These are phyloP conservation scores for Habroteleia sp. DNA, from an alignment of 2,888 invertebrate species.

Conservation along the genomic window DNA sequence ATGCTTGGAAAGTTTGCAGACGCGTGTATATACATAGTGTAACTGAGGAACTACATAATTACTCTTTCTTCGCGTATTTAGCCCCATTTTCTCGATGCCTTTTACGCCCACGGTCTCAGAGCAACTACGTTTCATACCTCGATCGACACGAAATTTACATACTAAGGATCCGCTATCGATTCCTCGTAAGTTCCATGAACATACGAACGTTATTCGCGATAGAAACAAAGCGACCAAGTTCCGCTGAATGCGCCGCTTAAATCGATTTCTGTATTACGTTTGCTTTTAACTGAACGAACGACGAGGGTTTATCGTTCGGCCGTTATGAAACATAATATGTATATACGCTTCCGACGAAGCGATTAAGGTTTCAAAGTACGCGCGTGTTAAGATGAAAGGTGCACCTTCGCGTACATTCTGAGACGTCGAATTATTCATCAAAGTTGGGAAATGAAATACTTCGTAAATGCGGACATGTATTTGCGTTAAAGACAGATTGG, in stretches of 20 bases:
- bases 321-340: constrained; percentile 45
- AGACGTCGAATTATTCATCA: constrained; percentile 35
- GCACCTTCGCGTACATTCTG: constrained; percentile 10
- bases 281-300: constrained; percentile 26
- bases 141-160: constrained; percentile 30
- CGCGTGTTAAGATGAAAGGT: constrained; percentile 25
- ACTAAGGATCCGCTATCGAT: constrained; percentile 50
- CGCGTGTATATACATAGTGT: constrained; percentile 2
- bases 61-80: constrained; percentile 4
- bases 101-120: too few relatives aligned
- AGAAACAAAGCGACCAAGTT: constrained; percentile 45
- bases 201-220: constrained; percentile 23
- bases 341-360: constrained; percentile 38
- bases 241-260: constrained; percentile 16
- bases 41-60: constrained; percentile 8
- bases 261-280: constrained; percentile 53
- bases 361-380: constrained; percentile 50
- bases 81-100: background rate
- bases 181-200: constrained; percentile 45
- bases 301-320: constrained; percentile 47
- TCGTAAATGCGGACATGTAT: too few relatives aligned
- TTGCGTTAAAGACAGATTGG: too few relatives aligned
- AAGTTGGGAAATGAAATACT: constrained; percentile 19
- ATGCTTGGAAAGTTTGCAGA: constrained; percentile 12
- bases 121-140: background rate